Base-by-base conservation (phyloP, 2,888 invertebrate species). In the Junonia oenone region DNA sequence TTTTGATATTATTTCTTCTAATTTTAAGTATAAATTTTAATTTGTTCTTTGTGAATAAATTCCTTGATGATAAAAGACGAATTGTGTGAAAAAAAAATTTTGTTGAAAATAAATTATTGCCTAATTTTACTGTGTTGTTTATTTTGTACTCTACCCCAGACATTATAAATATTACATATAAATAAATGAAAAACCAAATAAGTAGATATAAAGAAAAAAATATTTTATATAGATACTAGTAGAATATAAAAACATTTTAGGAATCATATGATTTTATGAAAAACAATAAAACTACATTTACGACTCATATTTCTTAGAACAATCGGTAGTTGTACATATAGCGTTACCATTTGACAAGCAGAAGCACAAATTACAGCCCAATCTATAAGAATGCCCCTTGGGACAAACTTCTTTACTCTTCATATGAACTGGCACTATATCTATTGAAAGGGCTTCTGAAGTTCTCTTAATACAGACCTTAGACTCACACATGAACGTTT, bases 311-410 rank as follows among this genome's bases (percentile, higher is more conserved):
- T 8, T 31, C 1, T 58, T 61, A 13, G 51, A 31, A 64, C 88
- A 87, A 45, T 70, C 59, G 3, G 63, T 59, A 1, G 81, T 77
- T 0, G 87, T 81, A 63, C 88, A 89, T 6, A 88, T 61, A 2
- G 81, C 78, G 40, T 86, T 83, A 0, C 84, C 86, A 45, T 80
- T 83, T 0, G 68, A 61, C 38, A 86, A 59, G 50, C 88, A 89
- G 56, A 78, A 75, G 54, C 88, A 89, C 31, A 73, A 48, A 51
- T 89, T 88, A 46, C 88, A 89, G 17, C 76, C 76, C 2, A 86
- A 68, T 49, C 69, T 76, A 56, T 81, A 88, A 0, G 75, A 75
- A 11, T 70, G 66, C 0, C 85, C 84, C 47, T 63, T 70, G 0
- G 76, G 75, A 58, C 88, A 89, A 0, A 33, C 6, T 0, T 59